phyloP scores from a whole-genome alignment of 2,888 invertebrate genomes.

The Drosophila ustulata region DNA sequence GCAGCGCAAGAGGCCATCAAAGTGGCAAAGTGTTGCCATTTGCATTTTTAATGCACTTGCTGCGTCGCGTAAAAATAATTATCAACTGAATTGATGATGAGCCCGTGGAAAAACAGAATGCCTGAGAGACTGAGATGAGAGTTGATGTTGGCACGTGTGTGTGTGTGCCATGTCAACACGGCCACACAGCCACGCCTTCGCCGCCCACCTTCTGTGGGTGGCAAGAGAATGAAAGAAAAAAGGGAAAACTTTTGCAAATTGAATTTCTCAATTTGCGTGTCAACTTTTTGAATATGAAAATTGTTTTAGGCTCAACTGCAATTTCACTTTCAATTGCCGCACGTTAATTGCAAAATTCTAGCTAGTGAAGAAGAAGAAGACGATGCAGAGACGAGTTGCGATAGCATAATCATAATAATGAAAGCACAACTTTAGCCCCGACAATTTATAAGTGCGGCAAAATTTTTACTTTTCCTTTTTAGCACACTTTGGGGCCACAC shows the following conservation, averaged over 20 bases:
- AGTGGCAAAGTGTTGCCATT: conserved; percentile 84
- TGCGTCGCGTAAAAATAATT: conserved; percentile 81
- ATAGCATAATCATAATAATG: conserved; percentile 26
- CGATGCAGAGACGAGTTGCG: conserved; percentile 5
- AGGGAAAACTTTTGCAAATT: conserved; percentile 53
- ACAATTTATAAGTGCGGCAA: conserved; percentile 72
- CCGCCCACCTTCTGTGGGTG: not conserved
- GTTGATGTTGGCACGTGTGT: conserved; percentile 40
- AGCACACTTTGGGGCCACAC: conserved; percentile 66
- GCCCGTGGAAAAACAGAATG: conserved; percentile 39
- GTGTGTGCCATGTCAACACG: conserved; percentile 57
- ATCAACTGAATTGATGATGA: conserved; percentile 81
- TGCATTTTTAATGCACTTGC: conserved; percentile 82
- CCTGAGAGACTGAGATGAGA: conserved; percentile 33
- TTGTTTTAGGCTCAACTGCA: conserved; percentile 41
- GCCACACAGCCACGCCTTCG: conserved; percentile 41
- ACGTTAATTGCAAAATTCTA: conserved; percentile 56
- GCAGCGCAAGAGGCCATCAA: conserved; percentile 63
- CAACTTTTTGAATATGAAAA: conserved; percentile 56
- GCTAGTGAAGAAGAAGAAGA: not conserved
- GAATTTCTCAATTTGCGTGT: conserved; percentile 77
- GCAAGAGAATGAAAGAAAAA: conserved; percentile 24
- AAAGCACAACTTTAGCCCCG: conserved; percentile 43
- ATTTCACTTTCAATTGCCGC: conserved; percentile 63
- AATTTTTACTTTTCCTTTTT: conserved; percentile 76